A percentile compares a stretch with the other conserved stretches of the same genome.
Evolutionary conservation across 2,888 invertebrate genomes (phyloP).

Genomic region (Campaea margaritaria): DNA sequence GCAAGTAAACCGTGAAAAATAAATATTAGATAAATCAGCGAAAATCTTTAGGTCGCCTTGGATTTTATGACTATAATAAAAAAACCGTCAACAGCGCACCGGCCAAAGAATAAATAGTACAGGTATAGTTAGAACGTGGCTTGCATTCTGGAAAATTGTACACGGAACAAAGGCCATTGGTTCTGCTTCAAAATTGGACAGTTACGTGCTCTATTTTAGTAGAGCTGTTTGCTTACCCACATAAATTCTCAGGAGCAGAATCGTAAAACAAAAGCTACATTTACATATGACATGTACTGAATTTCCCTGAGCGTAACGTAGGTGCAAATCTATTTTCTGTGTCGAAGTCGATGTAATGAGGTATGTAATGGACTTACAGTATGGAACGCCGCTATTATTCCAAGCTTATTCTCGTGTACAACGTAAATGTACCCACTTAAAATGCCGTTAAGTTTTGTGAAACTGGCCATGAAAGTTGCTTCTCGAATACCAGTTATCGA

Average conservation of each 20-base stretch:
- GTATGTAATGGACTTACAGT: slow-evolving; percentile 33
- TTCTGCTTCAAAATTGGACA: slow-evolving; percentile 66
- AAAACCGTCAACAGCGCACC: slow-evolving; percentile 58
- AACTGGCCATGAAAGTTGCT: slow-evolving; percentile 49
- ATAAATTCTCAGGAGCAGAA: slow-evolving; percentile 59
- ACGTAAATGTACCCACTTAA: slow-evolving; percentile 51
- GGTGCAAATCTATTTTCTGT: slow-evolving; percentile 38
- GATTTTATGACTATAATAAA: slow-evolving; percentile 67
- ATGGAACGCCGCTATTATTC: slow-evolving; percentile 41
- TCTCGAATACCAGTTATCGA: slow-evolving; percentile 44
- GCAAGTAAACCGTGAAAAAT: slow-evolving; percentile 78
- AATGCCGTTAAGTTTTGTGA: slow-evolving; percentile 55
- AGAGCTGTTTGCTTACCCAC: slow-evolving; percentile 62
- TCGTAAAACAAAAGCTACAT: slow-evolving; percentile 49
- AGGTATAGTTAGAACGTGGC: slow-evolving; percentile 57
- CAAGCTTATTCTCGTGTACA: slow-evolving; percentile 45
- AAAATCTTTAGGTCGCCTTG: slow-evolving; percentile 73
- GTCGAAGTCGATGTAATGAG: slow-evolving; percentile 34
- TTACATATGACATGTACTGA: too few relatives aligned
- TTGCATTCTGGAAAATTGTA: slow-evolving; percentile 68
- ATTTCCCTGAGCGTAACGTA: slow-evolving; percentile 31
- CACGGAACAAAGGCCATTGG: slow-evolving; percentile 63
- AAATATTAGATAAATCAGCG: slow-evolving; percentile 81
- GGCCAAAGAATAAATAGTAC: slow-evolving; percentile 62
- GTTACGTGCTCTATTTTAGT: slow-evolving; percentile 55